Base-by-base conservation (phyloP, 2,888 invertebrate genomes). In the Notodromas monacha region DNA sequence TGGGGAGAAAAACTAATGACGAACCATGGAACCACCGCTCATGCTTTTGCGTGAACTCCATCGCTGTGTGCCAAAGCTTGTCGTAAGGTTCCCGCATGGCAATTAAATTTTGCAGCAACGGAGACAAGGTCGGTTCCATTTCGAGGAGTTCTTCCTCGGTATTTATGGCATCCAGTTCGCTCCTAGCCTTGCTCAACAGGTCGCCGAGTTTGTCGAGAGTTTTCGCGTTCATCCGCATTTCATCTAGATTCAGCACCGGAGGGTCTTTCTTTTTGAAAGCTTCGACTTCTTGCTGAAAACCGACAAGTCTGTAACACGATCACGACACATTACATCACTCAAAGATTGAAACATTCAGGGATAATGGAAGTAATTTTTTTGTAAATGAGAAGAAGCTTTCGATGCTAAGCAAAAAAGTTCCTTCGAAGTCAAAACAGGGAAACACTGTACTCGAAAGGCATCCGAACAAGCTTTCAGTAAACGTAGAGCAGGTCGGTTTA, bases 31-130 rank as follows among this genome's bases (percentile, higher is more conserved):
- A 65, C 79, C 79, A 81, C 38, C 52, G 52, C 38, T 77, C 76
- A 40, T 73, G 67, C 40, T 68, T 68, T 21, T 58, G 56, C 40
- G 72, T 65, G 50, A 76, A 79, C 37, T 62, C 60, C 35, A 60
- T 54, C 0, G 70, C 63, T 1, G 69, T 73, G 38, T 66, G 67
- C 79, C 79, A 81, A 10, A 79, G 56, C 42, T 63, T 66, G 43
- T 74, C 66, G 45, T 72, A 74, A 1, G 72, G 73, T 26, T 77
- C 73, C 5, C 74, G 61, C 13, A 62, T 52, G 0, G 54, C 45
- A 36, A 69, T 49, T 68, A 76, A 70, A 32, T 56, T 53, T 37
- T 63, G 60, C 26, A 77, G 51, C 34, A 60, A 59, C 39, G 62
- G 58, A 48, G 68, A 74, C 10, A 65, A 61, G 1, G 70, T 70